phyloP scores from a whole-genome alignment of 1,140 invertebrate species.

The Meloidogyne exigua region DNA sequence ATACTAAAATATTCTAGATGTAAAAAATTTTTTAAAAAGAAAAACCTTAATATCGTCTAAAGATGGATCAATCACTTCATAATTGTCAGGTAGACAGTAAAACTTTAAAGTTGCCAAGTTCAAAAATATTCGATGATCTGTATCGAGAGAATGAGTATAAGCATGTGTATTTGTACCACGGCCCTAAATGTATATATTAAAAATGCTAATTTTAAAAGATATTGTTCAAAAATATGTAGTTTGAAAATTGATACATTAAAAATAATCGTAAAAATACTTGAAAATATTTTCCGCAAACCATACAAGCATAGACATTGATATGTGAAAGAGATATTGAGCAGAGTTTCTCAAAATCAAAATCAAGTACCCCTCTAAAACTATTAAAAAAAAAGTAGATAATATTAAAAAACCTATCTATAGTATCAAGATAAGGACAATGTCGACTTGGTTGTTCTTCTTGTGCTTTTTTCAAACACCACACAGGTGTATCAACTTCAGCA shows the following conservation, averaged over 20 bases:
- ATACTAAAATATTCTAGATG: conserved; percentile 70
- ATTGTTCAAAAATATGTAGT: background rate
- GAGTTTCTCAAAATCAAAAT: conserved; percentile 99
- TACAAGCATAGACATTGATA: conserved; percentile 99
- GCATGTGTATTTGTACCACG: conserved; percentile 96
- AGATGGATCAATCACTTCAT: conserved; percentile 98
- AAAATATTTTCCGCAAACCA: conserved; percentile 99
- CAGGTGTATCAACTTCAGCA: conserved; percentile 48
- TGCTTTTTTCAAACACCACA: conserved; percentile 56
- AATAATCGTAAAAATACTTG: conserved; percentile 69
- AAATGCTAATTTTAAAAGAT: conserved; percentile 1
- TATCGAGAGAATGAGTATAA: conserved; percentile 94
- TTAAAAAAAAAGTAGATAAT: background rate
- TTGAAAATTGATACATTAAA: no score
- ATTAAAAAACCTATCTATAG: conserved; percentile 54
- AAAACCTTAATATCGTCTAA: conserved; percentile 88
- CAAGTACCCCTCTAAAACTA: conserved; percentile 76
- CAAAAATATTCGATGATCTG: conserved; percentile 94
- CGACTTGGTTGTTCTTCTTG: conserved; percentile 54
- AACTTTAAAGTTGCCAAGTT: conserved; percentile 96
- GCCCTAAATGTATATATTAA: conserved; percentile 69
- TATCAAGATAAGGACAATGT: conserved; percentile 62
- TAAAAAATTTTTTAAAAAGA: conserved; percentile 23
- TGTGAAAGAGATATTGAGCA: conserved; percentile 95
- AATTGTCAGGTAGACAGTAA: conserved; percentile 98